Conservation (phyloP, 2,797 vertebrate species). For the Eospalax fontanierii region DNA sequence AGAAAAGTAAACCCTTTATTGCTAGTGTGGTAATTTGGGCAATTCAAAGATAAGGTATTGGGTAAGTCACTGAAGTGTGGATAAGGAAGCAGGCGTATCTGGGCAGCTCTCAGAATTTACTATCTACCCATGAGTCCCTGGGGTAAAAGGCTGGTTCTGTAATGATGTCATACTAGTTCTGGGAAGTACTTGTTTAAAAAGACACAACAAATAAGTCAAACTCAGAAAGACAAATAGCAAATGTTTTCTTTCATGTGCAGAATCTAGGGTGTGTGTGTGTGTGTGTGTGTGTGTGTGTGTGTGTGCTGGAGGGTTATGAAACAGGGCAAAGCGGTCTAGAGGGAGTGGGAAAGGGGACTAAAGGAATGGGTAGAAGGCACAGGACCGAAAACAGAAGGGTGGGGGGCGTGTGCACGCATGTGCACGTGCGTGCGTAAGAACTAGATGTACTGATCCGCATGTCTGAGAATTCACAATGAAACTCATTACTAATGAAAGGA, state of each 20-base stretch:
- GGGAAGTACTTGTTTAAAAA: conserved; percentile 54
- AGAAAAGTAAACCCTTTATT: not conserved
- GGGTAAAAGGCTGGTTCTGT: not conserved
- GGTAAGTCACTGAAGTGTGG: not conserved
- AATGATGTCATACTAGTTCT: not conserved
- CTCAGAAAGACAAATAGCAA: not conserved
- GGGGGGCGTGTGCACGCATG: too few species aligned
- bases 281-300: not conserved
- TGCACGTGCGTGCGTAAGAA: not conserved
- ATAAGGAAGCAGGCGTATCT: not conserved
- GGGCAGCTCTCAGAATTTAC: not conserved
- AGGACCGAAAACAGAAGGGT: too few species aligned
- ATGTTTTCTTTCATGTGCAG: not conserved
- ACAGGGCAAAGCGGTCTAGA: too few species aligned
- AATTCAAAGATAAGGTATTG: not conserved
- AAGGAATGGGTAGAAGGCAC: too few species aligned
- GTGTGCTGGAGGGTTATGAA: too few species aligned
- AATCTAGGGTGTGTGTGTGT: not conserved
- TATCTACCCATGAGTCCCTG: too few species aligned
- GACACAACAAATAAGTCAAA: not conserved
- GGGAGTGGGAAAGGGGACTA: too few species aligned
- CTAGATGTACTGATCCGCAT: not conserved
- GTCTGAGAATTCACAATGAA: not conserved
- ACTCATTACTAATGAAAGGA: not conserved
- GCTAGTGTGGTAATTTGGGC: not conserved